Conservation (phyloP, 1,140 invertebrate species). For the Anagrus nilaparvatae region DNA sequence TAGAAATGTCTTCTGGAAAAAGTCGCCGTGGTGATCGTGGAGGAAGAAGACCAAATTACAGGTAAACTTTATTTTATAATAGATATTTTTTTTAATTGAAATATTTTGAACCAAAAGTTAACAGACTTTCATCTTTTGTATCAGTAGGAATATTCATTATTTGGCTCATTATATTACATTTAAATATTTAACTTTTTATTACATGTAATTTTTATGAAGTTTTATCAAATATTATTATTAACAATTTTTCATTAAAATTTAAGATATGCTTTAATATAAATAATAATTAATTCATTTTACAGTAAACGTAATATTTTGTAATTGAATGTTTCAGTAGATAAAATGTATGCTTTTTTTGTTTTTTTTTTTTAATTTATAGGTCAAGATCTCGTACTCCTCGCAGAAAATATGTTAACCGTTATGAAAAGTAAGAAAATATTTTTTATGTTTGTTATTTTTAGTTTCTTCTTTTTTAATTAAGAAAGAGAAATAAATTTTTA, state of each 20-base stretch:
- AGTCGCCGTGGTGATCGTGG: conserved; percentile 61
- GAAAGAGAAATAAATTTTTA: too few relatives aligned
- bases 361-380: conserved; percentile 32
- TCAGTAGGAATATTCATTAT: too few relatives aligned
- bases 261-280: too few relatives aligned
- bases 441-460: too few relatives aligned
- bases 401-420: conserved; percentile 25
- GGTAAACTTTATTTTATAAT: conserved; percentile 40
- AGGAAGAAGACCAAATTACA: conserved; percentile 40
- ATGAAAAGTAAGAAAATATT: conserved; percentile 33
- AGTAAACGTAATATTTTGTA: too few relatives aligned
- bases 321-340: too few relatives aligned
- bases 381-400: conserved; percentile 30
- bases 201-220: neutral
- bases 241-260: too few relatives aligned
- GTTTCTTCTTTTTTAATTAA: too few relatives aligned
- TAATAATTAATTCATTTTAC: neutral
- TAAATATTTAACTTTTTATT: too few relatives aligned
- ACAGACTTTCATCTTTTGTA: neutral
- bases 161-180: too few relatives aligned
- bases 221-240: conserved; percentile 1
- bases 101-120: too few relatives aligned
- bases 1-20: conserved; percentile 79
- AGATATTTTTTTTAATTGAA: neutral
- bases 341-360: conserved; percentile 26